Evolutionary conservation across 2,113 vertebrate species (phyloP), one percentile per base, ranked within the genome.

Genomic region (Ochotona curzoniae): DNA sequence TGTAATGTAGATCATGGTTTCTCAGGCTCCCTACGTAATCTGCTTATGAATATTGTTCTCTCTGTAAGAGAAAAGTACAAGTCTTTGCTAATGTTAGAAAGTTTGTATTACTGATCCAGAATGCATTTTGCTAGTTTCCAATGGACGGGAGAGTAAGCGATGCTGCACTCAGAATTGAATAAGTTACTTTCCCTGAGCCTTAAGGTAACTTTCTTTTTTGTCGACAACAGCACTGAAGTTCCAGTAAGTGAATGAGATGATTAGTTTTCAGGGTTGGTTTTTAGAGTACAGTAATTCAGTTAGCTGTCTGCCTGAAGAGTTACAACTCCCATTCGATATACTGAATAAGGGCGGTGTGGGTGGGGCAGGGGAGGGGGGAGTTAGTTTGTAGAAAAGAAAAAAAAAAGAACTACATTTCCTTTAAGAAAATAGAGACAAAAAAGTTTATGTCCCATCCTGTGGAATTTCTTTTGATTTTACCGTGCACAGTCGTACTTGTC

Each of bases 111-210:
- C 54, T 94, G 87, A 85, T 90, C 87, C 80, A 92, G 97, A 96
- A 95, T 90, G 87, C 96, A 89, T 94, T 96, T 90, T 97, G 96
- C 96, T 97, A 97, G 94, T 94, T 95, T 96, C 96, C 96, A 97
- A 51, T 96, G 93, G 90, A 90, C 66, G 95, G 93, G 95, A 95
- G 82, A 95, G 96, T 96, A 96, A 93, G 92, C 49, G 76, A 95
- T 95, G 90, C 97, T 97, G 97, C 95, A 95, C 93, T 97, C 96
- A 95, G 91, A 89, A 82, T 83, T 94, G 63, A 90, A 89, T 92
- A 90, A 79, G 67, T 97, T 96, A 94, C 96, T 96, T 96, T 96
- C 97, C 97, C 96, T 88, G 83, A 97, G 97, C 96, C 97, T 97
- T 97, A 97, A 96, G 90, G 93, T 95, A 95, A 92, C 79, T 93